Conservation (phyloP, 2,113 vertebrate species). For the Leptodactylus fuscus region DNA sequence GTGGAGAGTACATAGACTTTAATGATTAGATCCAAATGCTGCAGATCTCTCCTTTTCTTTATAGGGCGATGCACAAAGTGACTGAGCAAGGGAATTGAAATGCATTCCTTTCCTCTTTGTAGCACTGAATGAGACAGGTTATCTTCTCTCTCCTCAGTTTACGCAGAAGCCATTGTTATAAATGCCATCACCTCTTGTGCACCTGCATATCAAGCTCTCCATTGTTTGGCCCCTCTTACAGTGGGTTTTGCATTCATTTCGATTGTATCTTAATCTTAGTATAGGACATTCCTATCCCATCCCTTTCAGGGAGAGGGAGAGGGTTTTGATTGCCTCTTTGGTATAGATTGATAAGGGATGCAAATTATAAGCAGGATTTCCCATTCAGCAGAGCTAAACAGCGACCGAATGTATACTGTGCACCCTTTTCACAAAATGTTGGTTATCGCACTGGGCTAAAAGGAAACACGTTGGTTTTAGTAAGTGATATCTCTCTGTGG, state of each 20-base stretch:
- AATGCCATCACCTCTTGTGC: conserved; percentile 54
- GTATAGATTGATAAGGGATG: conserved; percentile 45
- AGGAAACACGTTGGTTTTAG: conserved; percentile 27
- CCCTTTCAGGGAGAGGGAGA: conserved; percentile 13
- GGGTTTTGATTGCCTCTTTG: conserved; percentile 45
- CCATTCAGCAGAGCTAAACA: conserved; percentile 8
- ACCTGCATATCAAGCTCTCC: conserved; percentile 45
- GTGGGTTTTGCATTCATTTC: conserved; percentile 28
- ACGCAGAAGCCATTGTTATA: conserved; percentile 47
- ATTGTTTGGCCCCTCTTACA: conserved; percentile 17
- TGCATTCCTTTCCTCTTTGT: conserved; percentile 51
- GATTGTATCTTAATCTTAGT: conserved; percentile 36
- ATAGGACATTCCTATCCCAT: conserved; percentile 29
- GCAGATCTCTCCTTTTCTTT: conserved; percentile 6
- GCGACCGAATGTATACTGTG: conserved; percentile 19
- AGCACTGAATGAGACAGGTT: conserved; percentile 13
- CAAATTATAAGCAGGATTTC: conserved; percentile 39
- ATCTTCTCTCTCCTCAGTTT: conserved; percentile 52
- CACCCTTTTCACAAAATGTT: conserved; percentile 22
- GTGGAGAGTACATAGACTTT: neutral
- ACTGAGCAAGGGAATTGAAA: neutral
- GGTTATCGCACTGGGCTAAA: neutral
- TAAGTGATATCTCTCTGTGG: conserved; percentile 37
- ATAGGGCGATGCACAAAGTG: neutral
- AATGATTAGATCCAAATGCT: conserved; percentile 1